phyloP scores from a whole-genome alignment of 2,113 vertebrate species.

The Erythrolamprus reginae region DNA sequence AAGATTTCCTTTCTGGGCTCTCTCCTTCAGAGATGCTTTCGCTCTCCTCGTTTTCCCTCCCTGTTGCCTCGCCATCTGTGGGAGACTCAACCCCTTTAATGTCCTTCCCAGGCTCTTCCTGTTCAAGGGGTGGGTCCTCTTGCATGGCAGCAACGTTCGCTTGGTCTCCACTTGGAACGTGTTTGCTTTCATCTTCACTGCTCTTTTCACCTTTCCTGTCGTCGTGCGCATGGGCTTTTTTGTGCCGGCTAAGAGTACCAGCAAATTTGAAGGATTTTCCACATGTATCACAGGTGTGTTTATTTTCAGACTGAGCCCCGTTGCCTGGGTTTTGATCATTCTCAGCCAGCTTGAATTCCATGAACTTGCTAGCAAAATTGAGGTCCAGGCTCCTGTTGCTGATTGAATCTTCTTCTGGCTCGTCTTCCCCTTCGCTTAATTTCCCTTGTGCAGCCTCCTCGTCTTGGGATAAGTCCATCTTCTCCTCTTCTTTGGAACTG shows the following conservation, averaged over 20 bases:
- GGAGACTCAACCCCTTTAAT: slow-evolving; percentile 60
- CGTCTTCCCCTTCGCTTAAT: slow-evolving; percentile 51
- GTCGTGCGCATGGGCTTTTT: slow-evolving; percentile 80
- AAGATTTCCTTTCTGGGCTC: slow-evolving; percentile 67
- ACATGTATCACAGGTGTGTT: slow-evolving; percentile 81
- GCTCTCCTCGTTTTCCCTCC: slow-evolving; percentile 65
- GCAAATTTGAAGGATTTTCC: slow-evolving; percentile 91
- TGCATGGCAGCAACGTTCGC: slow-evolving; percentile 41
- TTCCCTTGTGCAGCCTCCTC: slow-evolving; percentile 57
- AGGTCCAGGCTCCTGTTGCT: slow-evolving; percentile 97
- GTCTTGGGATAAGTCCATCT: slow-evolving; percentile 29
- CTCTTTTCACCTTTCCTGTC: slow-evolving; percentile 60
- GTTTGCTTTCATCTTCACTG: slow-evolving; percentile 51
- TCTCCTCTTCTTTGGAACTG: slow-evolving; percentile 38
- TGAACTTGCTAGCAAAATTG: slow-evolving; percentile 90
- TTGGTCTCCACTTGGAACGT: slow-evolving; percentile 41
- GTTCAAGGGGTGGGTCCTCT: slow-evolving; percentile 47
- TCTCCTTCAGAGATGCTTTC: slow-evolving; percentile 78
- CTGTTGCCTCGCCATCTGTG: slow-evolving; percentile 52
- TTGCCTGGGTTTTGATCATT: slow-evolving; percentile 51
- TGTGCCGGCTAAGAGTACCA: slow-evolving; percentile 89
- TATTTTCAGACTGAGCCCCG: slow-evolving; percentile 72
- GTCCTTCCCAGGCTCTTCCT: slow-evolving; percentile 56
- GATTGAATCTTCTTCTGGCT: slow-evolving; percentile 78
- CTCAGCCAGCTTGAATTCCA: slow-evolving; percentile 88